Percentiles rank a stretch among this genome's conserved stretches.
phyloP scores from a whole-genome alignment of 2,797 vertebrate genomes.

The Rhabdophis nuchalis region DNA sequence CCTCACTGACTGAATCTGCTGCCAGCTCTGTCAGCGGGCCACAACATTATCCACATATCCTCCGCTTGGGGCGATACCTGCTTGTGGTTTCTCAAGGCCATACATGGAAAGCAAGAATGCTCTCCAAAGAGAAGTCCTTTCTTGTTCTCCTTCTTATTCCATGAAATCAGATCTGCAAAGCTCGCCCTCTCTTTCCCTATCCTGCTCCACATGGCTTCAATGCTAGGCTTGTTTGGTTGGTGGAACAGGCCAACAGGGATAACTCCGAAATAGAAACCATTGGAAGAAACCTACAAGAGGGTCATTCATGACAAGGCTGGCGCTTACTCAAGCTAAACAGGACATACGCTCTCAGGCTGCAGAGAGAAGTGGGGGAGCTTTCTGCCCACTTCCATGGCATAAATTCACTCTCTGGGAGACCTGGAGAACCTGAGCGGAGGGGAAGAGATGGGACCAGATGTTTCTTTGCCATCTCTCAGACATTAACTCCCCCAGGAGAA shows the following conservation, averaged over 20 bases:
- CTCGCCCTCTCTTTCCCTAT: background rate
- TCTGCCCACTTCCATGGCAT: slow-evolving; percentile 4
- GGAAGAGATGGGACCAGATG: too few relatives aligned
- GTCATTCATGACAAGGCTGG: slow-evolving; percentile 48
- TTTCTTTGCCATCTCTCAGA: background rate
- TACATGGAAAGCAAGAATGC: background rate
- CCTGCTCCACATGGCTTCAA: background rate
- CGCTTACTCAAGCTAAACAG: slow-evolving; percentile 57
- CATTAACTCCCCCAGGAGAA: background rate
- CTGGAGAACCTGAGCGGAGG: background rate
- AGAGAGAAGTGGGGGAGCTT: background rate
- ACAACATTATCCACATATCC: background rate
- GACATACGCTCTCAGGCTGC: accelerated
- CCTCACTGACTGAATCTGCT: too few relatives aligned
- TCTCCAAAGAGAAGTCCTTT: background rate
- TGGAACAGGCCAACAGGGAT: slow-evolving; percentile 8
- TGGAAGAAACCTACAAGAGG: slow-evolving; percentile 42
- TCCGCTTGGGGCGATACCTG: background rate
- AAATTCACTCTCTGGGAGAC: background rate
- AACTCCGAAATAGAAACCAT: accelerated
- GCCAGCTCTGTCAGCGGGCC: too few relatives aligned
- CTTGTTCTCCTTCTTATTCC: background rate
- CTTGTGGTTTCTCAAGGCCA: background rate
- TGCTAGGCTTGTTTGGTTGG: background rate
- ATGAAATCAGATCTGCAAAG: accelerated